Evolutionary conservation across 2,113 vertebrate species (phyloP).

Genomic region (Brachirus orientalis): DNA sequence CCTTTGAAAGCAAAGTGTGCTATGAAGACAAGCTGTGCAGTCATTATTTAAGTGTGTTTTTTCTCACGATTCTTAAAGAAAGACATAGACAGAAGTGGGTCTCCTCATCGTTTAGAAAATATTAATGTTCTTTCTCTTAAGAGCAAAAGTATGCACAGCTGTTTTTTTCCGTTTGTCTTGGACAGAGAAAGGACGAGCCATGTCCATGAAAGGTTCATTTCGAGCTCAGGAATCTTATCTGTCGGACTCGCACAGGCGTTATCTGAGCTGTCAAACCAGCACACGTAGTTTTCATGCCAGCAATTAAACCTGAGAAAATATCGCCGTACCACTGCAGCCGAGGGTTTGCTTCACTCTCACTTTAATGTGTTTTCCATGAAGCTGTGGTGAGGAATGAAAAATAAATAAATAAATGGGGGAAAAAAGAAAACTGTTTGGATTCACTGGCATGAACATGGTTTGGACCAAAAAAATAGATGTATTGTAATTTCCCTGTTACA

Average conservation of each 20-base stretch:
- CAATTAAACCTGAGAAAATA: too few species aligned
- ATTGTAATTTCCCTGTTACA: background rate
- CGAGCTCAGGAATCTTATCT: background rate
- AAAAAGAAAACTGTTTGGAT: background rate
- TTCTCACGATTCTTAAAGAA: background rate
- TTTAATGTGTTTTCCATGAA: too few species aligned
- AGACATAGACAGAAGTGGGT: background rate
- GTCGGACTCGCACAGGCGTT: background rate
- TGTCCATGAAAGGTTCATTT: background rate
- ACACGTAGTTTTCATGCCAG: background rate
- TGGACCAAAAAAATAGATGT: background rate
- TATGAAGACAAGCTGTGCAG: slow-evolving; percentile 10
- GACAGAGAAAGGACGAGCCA: slow-evolving; percentile 3
- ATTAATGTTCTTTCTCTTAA: background rate
- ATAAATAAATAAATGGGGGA: too few species aligned
- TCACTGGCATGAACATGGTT: background rate
- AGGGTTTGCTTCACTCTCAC: too few species aligned
- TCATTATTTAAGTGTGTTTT: background rate
- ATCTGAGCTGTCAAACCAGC: background rate
- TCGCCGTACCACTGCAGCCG: too few species aligned
- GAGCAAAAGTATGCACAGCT: slow-evolving; percentile 37
- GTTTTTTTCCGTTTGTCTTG: slow-evolving; percentile 40
- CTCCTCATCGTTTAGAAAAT: background rate
- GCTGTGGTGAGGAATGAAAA: too few species aligned
- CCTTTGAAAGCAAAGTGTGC: background rate